phyloP scores from a whole-genome alignment of 2,888 invertebrate genomes.

The Craniophora ligustri region DNA sequence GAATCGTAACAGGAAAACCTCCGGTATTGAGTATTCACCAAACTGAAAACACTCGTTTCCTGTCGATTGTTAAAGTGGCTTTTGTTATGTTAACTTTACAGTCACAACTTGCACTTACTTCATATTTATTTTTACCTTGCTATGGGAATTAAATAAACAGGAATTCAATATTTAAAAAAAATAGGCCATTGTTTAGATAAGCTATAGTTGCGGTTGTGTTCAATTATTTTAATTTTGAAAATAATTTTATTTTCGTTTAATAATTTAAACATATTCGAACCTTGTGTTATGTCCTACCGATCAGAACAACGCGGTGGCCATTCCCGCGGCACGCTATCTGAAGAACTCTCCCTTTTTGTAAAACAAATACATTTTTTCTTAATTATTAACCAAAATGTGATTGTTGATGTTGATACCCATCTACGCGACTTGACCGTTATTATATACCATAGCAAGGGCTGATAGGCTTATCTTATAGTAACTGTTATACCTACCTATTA shows the following conservation, averaged over 20 bases:
- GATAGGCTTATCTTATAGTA: no score
- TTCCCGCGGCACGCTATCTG: no score
- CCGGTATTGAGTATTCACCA: conserved; percentile 32
- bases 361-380: no score
- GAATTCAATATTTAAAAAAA: background rate
- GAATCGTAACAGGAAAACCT: conserved; percentile 26
- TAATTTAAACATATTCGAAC: no score
- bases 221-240: no score
- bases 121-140: conserved; percentile 5
- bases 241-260: no score
- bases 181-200: background rate
- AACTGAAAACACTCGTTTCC: conserved; percentile 23
- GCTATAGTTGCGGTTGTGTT: no score
- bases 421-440: no score
- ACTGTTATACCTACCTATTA: background rate
- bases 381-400: background rate
- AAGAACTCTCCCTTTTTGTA: no score
- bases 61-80: conserved; percentile 34
- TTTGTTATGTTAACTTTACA: conserved; percentile 20
- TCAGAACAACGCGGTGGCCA: no score
- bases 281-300: no score
- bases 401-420: background rate
- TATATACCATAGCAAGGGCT: no score
- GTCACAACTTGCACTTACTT: background rate
- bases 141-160: background rate